phyloP scores from a whole-genome alignment of 2,797 vertebrate genomes.

The Emydoidea blandingii region DNA sequence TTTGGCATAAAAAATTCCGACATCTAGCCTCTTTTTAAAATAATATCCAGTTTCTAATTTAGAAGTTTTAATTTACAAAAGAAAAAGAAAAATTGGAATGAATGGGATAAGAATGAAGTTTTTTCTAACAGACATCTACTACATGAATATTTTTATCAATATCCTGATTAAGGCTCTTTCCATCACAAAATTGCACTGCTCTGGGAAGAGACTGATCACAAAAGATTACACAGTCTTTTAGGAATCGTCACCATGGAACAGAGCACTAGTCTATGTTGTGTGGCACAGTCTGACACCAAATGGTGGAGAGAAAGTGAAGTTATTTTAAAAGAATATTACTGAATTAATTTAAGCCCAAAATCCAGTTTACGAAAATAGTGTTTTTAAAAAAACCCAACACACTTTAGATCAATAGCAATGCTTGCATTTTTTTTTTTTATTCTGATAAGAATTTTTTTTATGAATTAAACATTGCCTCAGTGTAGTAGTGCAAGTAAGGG shows the following conservation, averaged over 20 bases:
- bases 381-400: too few relatives aligned
- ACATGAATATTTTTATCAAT: conserved; percentile 3
- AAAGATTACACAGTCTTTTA: background rate
- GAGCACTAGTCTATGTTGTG: background rate
- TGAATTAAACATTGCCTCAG: background rate
- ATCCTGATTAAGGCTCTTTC: conserved; percentile 28
- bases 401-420: conserved; percentile 13
- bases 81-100: background rate
- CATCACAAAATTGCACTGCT: background rate
- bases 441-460: background rate
- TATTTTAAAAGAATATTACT: background rate
- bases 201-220: background rate
- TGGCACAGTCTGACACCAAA: background rate
- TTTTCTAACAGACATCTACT: conserved; percentile 20
- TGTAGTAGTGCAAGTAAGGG: background rate
- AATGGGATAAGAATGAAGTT: background rate
- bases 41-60: background rate
- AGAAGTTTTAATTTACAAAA: background rate
- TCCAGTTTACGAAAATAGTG: background rate
- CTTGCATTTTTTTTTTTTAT: background rate
- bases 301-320: background rate
- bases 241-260: background rate
- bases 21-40: background rate
- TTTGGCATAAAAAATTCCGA: conserved; percentile 49
- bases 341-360: background rate